phyloP scores from a whole-genome alignment of 2,888 invertebrate genomes.

The Tipula helvola region DNA sequence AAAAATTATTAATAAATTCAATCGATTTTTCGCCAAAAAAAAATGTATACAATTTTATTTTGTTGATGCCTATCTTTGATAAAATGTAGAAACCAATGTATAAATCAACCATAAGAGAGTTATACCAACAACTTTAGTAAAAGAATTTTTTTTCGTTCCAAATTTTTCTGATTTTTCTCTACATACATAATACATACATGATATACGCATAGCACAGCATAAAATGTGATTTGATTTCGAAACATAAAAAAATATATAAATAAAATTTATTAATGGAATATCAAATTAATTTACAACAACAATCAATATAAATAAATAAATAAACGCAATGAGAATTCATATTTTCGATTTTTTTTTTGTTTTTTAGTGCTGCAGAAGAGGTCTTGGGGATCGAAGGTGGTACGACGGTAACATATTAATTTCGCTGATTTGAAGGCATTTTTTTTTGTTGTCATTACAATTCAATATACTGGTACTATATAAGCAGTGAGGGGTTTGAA shows the following conservation, averaged over 20 bases:
- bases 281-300: neutral
- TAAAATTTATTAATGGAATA: neutral
- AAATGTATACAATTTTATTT: neutral
- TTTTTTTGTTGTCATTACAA: no score
- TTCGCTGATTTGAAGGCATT: no score
- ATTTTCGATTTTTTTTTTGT: neutral
- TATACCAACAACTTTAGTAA: neutral
- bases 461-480: no score
- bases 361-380: neutral
- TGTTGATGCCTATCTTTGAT: neutral
- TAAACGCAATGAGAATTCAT: neutral
- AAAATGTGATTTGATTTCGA: neutral
- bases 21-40: neutral
- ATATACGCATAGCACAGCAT: neutral
- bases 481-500: no score
- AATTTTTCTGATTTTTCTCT: neutral
- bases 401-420: no score
- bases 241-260: neutral
- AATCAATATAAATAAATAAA: neutral
- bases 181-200: neutral
- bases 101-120: neutral
- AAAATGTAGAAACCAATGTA: neutral
- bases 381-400: neutral
- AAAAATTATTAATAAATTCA: neutral
- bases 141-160: neutral